Evolutionary conservation across 2,113 vertebrate genomes (phyloP).

Genomic region (Rhombomys opimus): DNA sequence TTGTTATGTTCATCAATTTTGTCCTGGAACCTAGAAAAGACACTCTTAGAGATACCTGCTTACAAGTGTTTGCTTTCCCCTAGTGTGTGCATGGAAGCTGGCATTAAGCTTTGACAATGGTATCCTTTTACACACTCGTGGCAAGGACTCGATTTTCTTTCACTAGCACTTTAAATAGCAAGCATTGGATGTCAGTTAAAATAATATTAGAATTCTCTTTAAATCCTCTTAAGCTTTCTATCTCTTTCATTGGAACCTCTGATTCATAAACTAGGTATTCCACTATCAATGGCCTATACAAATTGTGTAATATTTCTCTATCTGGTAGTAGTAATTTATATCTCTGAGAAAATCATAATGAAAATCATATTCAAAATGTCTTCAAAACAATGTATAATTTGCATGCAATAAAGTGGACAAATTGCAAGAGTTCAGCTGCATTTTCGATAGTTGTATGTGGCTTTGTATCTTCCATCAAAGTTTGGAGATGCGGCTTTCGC

Average conservation of each 20-base stretch:
- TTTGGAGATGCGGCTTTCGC: neutral
- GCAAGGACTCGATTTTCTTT: neutral
- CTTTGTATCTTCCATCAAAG: neutral
- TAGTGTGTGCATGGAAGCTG: neutral
- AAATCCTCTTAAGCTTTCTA: neutral
- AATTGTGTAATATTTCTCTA: neutral
- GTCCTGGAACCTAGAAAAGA: neutral
- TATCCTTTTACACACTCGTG: neutral
- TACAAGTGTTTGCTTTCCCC: neutral
- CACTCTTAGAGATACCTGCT: neutral
- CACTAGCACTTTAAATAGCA: slow-evolving; percentile 20
- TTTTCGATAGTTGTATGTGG: slow-evolving; percentile 10
- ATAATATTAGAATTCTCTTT: neutral
- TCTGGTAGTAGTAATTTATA: neutral
- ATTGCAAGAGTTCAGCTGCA: neutral
- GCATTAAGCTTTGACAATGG: neutral
- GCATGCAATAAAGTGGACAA: neutral
- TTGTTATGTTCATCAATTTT: neutral
- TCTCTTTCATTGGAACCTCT: neutral
- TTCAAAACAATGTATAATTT: neutral
- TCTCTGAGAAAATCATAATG: neutral
- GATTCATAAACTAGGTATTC: neutral
- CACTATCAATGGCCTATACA: neutral
- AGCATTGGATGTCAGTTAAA: neutral
- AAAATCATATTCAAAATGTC: neutral